phyloP scores from a whole-genome alignment of 2,888 invertebrate genomes.

The Xanthia togata region DNA sequence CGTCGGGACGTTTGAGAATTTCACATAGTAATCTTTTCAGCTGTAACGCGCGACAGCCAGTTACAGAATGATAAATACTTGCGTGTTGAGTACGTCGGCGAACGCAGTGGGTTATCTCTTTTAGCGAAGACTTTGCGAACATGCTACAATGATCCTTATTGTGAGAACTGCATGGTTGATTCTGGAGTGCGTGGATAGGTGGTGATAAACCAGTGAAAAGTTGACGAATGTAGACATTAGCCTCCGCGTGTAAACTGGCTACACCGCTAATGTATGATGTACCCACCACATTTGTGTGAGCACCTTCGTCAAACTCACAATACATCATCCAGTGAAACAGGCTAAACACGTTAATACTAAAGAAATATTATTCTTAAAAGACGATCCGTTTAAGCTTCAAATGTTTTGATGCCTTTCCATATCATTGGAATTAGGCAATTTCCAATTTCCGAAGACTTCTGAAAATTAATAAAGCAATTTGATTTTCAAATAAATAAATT shows the following conservation, averaged over 20 bases:
- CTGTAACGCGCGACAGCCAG: slow-evolving; percentile 66
- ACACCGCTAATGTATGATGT: slow-evolving; percentile 56
- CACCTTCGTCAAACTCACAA: slow-evolving; percentile 55
- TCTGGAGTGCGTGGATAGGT: slow-evolving; percentile 5
- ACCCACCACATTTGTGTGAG: slow-evolving; percentile 33
- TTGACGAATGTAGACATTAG: slow-evolving; percentile 59
- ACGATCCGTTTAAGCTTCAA: slow-evolving; percentile 1
- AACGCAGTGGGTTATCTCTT: slow-evolving; percentile 50
- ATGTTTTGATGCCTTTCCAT: slow-evolving; percentile 2
- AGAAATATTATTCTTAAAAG: slow-evolving; percentile 20
- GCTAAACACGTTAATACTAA: neutral
- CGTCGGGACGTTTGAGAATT: slow-evolving; percentile 64
- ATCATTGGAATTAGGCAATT: slow-evolving; percentile 17
- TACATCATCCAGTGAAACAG: slow-evolving; percentile 43
- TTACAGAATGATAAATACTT: slow-evolving; percentile 70
- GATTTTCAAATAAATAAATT: slow-evolving; percentile 46
- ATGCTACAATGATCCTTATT: slow-evolving; percentile 31
- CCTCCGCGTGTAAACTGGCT: slow-evolving; percentile 44
- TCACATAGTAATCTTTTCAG: slow-evolving; percentile 71
- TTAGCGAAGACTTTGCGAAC: slow-evolving; percentile 19
- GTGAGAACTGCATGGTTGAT: neutral
- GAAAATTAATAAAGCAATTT: slow-evolving; percentile 47
- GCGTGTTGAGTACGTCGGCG: slow-evolving; percentile 50
- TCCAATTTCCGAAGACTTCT: slow-evolving; percentile 26
- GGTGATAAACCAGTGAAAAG: slow-evolving; percentile 36